Conservation (phyloP, 2,797 vertebrate genomes). For the Acanthornis magna region DNA sequence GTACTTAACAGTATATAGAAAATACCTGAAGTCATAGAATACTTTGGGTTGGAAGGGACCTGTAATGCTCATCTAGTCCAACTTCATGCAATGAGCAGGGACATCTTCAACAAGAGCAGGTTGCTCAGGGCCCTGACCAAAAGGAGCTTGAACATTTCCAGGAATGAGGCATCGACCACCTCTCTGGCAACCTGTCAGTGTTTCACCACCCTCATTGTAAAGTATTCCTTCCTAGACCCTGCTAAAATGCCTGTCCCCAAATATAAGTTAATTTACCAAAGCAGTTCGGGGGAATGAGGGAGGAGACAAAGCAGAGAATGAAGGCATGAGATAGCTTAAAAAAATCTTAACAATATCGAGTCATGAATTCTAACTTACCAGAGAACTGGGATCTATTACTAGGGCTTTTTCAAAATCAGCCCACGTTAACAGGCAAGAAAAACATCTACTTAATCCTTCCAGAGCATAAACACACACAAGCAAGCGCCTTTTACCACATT, state of each 20-base stretch:
- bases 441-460: not conserved
- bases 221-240: not conserved
- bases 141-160: not conserved
- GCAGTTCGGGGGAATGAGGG: accelerated
- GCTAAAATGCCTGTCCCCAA: not conserved
- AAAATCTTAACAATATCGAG: not conserved
- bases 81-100: accelerated
- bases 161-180: not conserved
- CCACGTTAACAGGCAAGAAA: not conserved
- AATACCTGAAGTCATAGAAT: not conserved
- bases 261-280: not conserved
- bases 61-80: not conserved
- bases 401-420: not conserved
- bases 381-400: not conserved
- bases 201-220: not conserved
- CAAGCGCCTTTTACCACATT: not conserved
- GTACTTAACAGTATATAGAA: not conserved
- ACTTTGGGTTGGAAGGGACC: not conserved
- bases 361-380: not conserved
- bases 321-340: not conserved
- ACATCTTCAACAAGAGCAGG: not conserved
- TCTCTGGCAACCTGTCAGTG: not conserved
- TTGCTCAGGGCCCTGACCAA: not conserved
- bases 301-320: not conserved
- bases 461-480: not conserved